Percentiles rank a stretch among this genome's conserved stretches.
phyloP scores from a whole-genome alignment of 1,140 invertebrate genomes.

The Monochamus saltuarius region DNA sequence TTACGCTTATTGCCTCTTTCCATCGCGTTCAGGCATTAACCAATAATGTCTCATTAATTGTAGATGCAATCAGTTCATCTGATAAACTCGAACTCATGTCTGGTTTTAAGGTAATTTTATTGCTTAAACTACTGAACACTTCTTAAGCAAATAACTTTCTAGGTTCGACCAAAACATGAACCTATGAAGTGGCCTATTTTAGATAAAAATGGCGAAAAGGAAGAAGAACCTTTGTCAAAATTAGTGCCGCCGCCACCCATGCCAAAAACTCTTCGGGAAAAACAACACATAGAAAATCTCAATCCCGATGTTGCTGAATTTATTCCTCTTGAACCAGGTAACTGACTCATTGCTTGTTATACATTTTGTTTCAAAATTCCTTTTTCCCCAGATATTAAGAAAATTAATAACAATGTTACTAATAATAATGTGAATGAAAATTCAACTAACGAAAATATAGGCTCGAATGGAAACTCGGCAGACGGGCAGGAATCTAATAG shows the following conservation, averaged over 20 bases:
- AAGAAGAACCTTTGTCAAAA: conserved; percentile 60
- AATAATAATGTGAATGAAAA: conserved; percentile 12
- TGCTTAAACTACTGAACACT: background rate
- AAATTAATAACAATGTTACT: conserved; percentile 13
- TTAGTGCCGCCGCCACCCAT: conserved; percentile 68
- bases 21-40: conserved; percentile 88
- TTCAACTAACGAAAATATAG: conserved; percentile 14
- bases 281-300: conserved; percentile 51
- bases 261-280: conserved; percentile 53
- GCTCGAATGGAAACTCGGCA: background rate
- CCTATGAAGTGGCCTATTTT: conserved; percentile 86
- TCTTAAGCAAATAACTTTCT: conserved; percentile 24
- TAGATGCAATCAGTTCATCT: conserved; percentile 79
- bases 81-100: conserved; percentile 79
- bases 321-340: conserved; percentile 58
- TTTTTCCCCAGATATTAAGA: conserved; percentile 16
- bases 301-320: conserved; percentile 88
- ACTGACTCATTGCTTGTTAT: background rate
- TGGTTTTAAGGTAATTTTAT: conserved; percentile 66
- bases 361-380: background rate
- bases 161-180: conserved; percentile 78
- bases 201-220: conserved; percentile 54
- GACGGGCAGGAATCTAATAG: conserved; percentile 6
- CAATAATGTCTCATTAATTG: conserved; percentile 78
- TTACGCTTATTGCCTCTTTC: conserved; percentile 93